phyloP scores from a whole-genome alignment of 2,888 invertebrate genomes.

The Pomacea canaliculata region DNA sequence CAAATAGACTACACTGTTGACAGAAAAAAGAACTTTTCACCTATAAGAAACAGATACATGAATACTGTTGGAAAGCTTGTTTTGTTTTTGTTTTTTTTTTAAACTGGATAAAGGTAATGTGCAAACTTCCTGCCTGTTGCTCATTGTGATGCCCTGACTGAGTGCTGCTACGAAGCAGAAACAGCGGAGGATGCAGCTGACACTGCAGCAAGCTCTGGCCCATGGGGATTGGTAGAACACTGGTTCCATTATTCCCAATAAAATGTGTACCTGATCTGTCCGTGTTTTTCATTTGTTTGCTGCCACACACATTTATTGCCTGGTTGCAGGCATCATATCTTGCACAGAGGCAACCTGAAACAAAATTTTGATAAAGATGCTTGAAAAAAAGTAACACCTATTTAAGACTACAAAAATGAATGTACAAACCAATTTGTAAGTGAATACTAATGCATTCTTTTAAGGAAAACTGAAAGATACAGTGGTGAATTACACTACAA shows the following conservation, averaged over 20 bases:
- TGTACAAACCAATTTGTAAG: too few species aligned
- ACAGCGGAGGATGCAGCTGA: too few species aligned
- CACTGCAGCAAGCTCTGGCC: constrained; percentile 18
- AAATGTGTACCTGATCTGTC: constrained; percentile 15
- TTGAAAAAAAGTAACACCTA: too few species aligned
- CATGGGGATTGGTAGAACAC: constrained; percentile 23
- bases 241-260: constrained; percentile 21
- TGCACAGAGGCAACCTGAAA: too few species aligned
- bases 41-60: background rate
- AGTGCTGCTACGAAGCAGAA: background rate
- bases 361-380: too few species aligned
- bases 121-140: background rate
- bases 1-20: too few species aligned
- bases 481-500: too few species aligned
- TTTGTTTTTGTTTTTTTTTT: background rate
- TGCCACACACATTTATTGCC: background rate
- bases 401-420: too few species aligned
- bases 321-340: too few species aligned
- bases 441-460: too few species aligned
- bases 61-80: constrained; percentile 3
- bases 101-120: background rate
- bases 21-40: too few species aligned
- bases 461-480: too few species aligned
- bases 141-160: background rate
- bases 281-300: background rate